phyloP scores from a whole-genome alignment of 2,888 invertebrate species.

The Eupithecia inturbata region DNA sequence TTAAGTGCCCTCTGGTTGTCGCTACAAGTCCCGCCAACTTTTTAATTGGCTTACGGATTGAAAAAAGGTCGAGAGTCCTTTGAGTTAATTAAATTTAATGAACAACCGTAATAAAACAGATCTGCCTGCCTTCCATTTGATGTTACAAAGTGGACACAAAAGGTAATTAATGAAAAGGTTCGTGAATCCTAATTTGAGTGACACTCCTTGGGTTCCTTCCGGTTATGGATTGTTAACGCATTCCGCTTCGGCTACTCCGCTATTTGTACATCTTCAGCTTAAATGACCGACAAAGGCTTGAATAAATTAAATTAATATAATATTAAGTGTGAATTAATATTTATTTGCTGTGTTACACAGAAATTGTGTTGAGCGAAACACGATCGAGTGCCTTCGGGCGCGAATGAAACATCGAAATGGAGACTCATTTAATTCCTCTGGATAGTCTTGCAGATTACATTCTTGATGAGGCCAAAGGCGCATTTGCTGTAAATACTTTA shows the following conservation, averaged over 20 bases:
- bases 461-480: constrained; percentile 43
- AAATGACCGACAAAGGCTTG: background rate
- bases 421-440: constrained; percentile 62
- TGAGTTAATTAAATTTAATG: constrained; percentile 77
- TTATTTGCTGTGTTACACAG: constrained; percentile 2
- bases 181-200: constrained; percentile 34
- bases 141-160: constrained; percentile 56
- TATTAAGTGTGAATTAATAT: background rate
- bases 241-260: constrained; percentile 3
- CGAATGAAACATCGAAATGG: constrained; percentile 53
- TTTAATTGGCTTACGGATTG: constrained; percentile 79
- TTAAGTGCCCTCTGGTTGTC: constrained; percentile 69
- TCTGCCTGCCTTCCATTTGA: constrained; percentile 59
- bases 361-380: constrained; percentile 50
- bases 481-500: background rate
- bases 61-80: constrained; percentile 72
- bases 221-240: constrained; percentile 19
- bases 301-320: background rate
- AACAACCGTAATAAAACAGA: constrained; percentile 66
- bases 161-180: constrained; percentile 58
- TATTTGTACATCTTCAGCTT: background rate
- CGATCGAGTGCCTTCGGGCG: constrained; percentile 46
- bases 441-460: constrained; percentile 50
- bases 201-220: constrained; percentile 22
- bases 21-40: constrained; percentile 72